Evolutionary conservation across 2,113 vertebrate species (phyloP), one percentile per base, ranked within the genome.

Genomic region (Nematolebias whitei): DNA sequence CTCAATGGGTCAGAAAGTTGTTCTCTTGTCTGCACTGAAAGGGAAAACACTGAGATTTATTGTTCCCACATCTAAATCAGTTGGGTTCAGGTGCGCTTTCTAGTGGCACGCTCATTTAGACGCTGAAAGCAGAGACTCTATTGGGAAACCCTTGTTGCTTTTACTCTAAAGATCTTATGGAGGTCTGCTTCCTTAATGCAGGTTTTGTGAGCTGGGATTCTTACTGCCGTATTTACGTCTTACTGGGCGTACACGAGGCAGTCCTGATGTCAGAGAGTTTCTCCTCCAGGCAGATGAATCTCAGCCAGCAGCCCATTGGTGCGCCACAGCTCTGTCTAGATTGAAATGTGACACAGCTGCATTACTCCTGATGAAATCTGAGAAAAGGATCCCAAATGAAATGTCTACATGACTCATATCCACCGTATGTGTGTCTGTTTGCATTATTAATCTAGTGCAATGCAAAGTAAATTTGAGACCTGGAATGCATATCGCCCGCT

Each of bases 221-320:
- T 66, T 26, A 4, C 72, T 62, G 54, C 74, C 63, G 35, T 65
- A 50, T 68, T 39, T 44, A 26, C 68, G 50, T 80, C 68, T 72
- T 73, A 32, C 68, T 74, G 71, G 78, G 56, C 23, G 39, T 38
- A 69, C 68, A 77, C 29, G 39, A 74, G 79, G 80, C 71, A 82
- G 71, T 62, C 79, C 63, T 66, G 72, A 78, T 78, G 63, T 40
- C 52, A 80, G 73, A 80, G 79, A 86, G 72, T 70, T 87, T 87
- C 81, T 78, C 71, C 68, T 71, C 68, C 63, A 76, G 80, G 73
- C 62, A 81, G 57, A 67, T 64, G 71, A 69, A 83, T 78, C 64
- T 68, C 48, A 74, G 80, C 63, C 78, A 85, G 50, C 71, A 65
- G 69, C 79, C 63, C 65, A 74, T 59, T 69, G 78, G 59, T 56